phyloP scores from a whole-genome alignment of 2,888 invertebrate genomes.

The Andrena bucephala region DNA sequence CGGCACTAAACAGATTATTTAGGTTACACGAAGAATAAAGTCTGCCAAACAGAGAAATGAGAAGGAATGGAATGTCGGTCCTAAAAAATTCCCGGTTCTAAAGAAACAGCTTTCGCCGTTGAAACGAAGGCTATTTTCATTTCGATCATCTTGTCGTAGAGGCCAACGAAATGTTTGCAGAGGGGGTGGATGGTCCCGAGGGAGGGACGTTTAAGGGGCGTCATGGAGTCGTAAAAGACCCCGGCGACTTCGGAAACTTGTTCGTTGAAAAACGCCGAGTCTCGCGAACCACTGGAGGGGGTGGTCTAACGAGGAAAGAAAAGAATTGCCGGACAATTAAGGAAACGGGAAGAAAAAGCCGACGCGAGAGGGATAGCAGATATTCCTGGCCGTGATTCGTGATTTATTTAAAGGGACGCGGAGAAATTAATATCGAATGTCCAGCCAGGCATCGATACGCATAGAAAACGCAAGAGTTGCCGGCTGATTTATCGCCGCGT shows the following conservation, averaged over 20 bases:
- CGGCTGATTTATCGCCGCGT: conserved; percentile 63
- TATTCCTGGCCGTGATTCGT: background rate
- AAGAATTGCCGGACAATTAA: background rate
- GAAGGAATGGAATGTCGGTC: background rate
- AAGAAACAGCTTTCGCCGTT: background rate
- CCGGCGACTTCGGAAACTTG: conserved; percentile 1
- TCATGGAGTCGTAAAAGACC: background rate
- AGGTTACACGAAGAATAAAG: no score
- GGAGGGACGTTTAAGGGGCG: conserved; percentile 1
- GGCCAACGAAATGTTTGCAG: conserved; percentile 42
- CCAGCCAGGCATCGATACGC: conserved; percentile 18
- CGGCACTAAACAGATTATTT: no score
- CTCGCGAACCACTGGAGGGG: background rate
- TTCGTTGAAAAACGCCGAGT: background rate
- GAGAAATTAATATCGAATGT: conserved; percentile 38
- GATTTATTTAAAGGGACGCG: conserved; percentile 15
- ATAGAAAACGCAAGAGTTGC: conserved; percentile 44
- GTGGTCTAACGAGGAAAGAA: background rate
- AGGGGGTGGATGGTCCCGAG: conserved; percentile 29
- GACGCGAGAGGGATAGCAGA: background rate
- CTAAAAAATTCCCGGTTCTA: no score
- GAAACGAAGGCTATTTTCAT: conserved; percentile 8
- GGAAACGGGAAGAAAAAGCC: background rate
- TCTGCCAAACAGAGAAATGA: background rate
- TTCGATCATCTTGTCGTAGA: background rate